Evolutionary conservation across 2,113 vertebrate species (phyloP).

Genomic region (Diadophis punctatus): DNA sequence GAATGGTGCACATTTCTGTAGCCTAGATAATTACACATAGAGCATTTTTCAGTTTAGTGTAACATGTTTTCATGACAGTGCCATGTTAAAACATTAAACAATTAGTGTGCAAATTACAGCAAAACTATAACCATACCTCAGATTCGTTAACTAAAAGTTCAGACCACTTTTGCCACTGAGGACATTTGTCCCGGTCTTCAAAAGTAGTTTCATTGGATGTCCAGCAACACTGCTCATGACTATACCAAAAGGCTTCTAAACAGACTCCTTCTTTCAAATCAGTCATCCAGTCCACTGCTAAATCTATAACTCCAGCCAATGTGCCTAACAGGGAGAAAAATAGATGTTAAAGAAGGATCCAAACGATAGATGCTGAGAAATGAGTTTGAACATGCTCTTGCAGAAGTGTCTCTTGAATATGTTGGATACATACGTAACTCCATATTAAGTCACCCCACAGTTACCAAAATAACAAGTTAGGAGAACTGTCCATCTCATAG

Average conservation of each 20-base stretch:
- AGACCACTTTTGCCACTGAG: conserved; percentile 97
- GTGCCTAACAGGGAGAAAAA: conserved; percentile 74
- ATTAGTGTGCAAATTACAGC: not conserved
- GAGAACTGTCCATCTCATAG: not conserved
- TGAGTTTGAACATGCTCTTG: no score
- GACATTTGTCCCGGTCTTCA: conserved; percentile 94
- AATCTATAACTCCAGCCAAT: conserved; percentile 92
- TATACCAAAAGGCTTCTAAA: conserved; percentile 93
- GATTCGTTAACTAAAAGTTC: conserved; percentile 87
- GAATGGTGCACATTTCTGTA: not conserved
- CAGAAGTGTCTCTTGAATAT: not conserved
- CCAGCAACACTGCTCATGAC: conserved; percentile 98
- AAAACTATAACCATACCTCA: conserved; percentile 68
- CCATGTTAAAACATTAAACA: not conserved
- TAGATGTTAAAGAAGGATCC: conserved; percentile 1
- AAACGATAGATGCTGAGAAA: not conserved
- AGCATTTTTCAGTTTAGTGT: not conserved
- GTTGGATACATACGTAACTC: not conserved
- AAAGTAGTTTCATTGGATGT: conserved; percentile 94
- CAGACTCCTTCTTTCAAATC: conserved; percentile 97
- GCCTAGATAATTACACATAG: not conserved
- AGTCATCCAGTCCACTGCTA: conserved; percentile 98
- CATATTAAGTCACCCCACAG: not conserved
- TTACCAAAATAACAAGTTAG: not conserved
- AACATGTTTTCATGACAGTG: not conserved